Conservation (phyloP, 2,888 invertebrate genomes). For the Machimus rusticus region DNA sequence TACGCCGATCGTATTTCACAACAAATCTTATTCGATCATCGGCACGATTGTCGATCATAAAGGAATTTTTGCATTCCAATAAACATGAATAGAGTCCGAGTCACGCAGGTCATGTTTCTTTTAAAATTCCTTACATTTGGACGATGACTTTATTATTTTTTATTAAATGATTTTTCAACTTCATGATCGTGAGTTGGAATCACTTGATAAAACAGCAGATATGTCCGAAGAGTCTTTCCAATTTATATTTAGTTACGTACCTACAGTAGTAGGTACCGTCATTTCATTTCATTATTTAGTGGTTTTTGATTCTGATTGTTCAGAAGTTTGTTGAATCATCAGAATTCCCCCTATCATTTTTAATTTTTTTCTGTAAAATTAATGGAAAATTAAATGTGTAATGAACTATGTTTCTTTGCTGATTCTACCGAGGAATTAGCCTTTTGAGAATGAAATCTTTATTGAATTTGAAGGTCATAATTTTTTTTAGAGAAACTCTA, state of each 20-base stretch:
- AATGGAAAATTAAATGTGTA: no score
- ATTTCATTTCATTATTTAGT: no score
- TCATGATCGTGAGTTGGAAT: not conserved
- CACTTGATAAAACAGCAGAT: not conserved
- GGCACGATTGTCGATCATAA: not conserved
- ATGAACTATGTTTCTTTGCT: no score
- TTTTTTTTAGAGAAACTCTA: no score
- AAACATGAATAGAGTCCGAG: not conserved
- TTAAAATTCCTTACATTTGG: not conserved
- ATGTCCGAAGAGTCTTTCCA: not conserved
- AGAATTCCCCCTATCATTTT: no score
- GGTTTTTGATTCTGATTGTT: no score
- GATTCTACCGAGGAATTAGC: no score
- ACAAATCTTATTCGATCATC: not conserved
- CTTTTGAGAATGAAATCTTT: no score
- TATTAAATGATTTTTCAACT: not conserved
- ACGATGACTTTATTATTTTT: not conserved
- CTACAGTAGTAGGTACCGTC: not conserved
- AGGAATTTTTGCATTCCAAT: not conserved
- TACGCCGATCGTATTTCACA: not conserved
- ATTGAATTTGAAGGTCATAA: no score
- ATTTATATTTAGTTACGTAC: not conserved
- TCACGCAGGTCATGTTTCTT: not conserved
- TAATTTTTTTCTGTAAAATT: no score
- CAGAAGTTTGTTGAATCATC: no score